Evolutionary conservation across 2,888 invertebrate species (phyloP), one percentile per base, ranked within the genome.

Genomic region (Balanococcus diminutus): DNA sequence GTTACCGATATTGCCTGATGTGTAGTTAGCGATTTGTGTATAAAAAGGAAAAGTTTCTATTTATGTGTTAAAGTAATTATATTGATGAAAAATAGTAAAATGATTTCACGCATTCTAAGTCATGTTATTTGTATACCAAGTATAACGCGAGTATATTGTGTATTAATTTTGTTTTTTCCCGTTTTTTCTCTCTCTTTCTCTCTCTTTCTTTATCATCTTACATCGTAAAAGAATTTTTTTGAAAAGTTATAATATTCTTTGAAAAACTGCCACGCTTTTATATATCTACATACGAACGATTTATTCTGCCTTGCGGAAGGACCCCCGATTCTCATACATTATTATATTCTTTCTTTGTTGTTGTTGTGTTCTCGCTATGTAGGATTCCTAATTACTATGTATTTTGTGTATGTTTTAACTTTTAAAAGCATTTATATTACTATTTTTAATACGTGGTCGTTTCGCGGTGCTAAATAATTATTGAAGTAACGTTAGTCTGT

Each of bases 1-100:
- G 84, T 84, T 84, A 84, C 84, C 84, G 75, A 75, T 75, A 84
- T 67, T 84, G 84, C 84, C 84, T 84, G 61, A 39, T 32, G 32
- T 75, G 61, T 39, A 72, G 32, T 84, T 83, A 61, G 61, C 31
- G 31, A 42, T 67, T 61, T 84, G n/a, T 84, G 83, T 84, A 36
- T 61, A 25, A 46, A 19, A 56, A 83, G 28, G 19, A 36, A 67
- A 67, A 32, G 56, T 39, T 84, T 84, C 28, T 61, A 67, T 61
- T 61, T 42, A 84, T 61, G n/a, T 32, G 51, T 56, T 42, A 83
- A 31, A 61, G 2, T 28, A n/a, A 61, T 83, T 56, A 36, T 28
- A 25, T 83, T 51, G 42, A 83, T 51, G 51, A 83, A 19, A 28
- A 83, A 83, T 67, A 67, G 61, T 36, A 67, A 83, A n/a, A 83